phyloP scores from a whole-genome alignment of 2,113 vertebrate genomes.

The Danio rerio region DNA sequence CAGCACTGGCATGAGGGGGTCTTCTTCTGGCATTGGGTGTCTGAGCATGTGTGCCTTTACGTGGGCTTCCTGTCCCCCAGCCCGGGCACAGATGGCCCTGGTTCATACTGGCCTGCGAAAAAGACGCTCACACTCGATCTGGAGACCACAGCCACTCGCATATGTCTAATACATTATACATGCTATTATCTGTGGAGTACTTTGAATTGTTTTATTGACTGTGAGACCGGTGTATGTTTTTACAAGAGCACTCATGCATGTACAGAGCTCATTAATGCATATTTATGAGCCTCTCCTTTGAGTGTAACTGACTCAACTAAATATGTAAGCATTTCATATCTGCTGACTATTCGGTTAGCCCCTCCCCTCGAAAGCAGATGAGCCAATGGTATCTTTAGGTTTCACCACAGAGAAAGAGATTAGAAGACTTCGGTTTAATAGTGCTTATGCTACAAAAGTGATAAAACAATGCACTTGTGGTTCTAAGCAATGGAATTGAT shows the following conservation, averaged over 20 bases:
- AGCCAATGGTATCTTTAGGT: too few species aligned
- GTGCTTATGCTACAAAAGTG: too few species aligned
- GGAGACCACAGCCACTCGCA: conserved; percentile 42
- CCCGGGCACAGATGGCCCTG: conserved; percentile 76
- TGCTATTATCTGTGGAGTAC: background rate
- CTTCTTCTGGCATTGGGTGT: conserved; percentile 49
- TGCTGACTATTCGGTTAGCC: too few species aligned
- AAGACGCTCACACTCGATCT: conserved; percentile 66
- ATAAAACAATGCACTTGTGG: too few species aligned
- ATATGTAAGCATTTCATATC: background rate
- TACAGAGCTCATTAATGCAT: background rate
- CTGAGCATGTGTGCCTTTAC: conserved; percentile 74
- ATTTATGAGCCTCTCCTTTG: background rate
- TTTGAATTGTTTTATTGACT: conserved; percentile 28
- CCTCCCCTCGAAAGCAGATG: too few species aligned
- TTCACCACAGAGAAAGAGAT: too few species aligned
- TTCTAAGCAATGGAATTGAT: too few species aligned
- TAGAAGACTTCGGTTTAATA: too few species aligned
- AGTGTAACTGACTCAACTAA: background rate
- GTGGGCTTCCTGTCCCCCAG: conserved; percentile 79
- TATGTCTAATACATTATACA: conserved; percentile 36
- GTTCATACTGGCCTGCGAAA: conserved; percentile 67
- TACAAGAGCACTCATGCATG: background rate
- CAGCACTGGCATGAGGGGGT: conserved; percentile 18
- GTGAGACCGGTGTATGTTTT: background rate